phyloP scores from a whole-genome alignment of 2,888 invertebrate genomes.

The Callosobruchus maculatus region DNA sequence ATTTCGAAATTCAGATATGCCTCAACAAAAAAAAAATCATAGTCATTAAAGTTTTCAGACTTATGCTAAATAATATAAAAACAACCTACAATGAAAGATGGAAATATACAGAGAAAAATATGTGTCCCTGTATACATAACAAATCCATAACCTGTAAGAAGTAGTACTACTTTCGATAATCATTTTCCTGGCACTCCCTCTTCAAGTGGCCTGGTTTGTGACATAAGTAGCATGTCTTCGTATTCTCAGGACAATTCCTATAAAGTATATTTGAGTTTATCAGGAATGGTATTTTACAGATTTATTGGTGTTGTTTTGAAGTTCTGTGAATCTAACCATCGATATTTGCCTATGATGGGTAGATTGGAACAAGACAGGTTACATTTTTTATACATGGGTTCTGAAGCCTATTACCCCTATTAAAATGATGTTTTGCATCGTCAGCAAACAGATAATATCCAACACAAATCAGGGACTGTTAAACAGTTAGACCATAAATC shows the following conservation, averaged over 20 bases:
- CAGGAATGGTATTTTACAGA: neutral
- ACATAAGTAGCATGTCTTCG: slow-evolving; percentile 89
- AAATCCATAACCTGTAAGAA: neutral
- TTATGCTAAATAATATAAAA: neutral
- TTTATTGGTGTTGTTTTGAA: neutral
- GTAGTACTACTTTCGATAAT: slow-evolving; percentile 55
- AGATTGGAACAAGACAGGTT: no score
- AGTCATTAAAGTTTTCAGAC: neutral
- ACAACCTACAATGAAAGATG: neutral
- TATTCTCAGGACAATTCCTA: slow-evolving; percentile 78
- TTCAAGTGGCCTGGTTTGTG: slow-evolving; percentile 88
- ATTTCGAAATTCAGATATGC: neutral
- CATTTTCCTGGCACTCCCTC: slow-evolving; percentile 83
- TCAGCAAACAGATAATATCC: no score
- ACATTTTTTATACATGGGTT: no score
- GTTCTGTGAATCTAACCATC: neutral
- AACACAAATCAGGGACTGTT: no score
- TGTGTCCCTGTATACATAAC: neutral
- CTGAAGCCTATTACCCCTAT: no score
- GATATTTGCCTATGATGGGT: no score
- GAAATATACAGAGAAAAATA: neutral
- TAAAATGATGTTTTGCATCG: no score
- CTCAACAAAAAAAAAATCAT: neutral
- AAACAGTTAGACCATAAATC: no score
- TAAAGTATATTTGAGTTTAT: neutral